Evolutionary conservation across 2,888 invertebrate species (phyloP), one percentile per base, ranked within the genome.

Genomic region (Monoplex corrugatus): DNA sequence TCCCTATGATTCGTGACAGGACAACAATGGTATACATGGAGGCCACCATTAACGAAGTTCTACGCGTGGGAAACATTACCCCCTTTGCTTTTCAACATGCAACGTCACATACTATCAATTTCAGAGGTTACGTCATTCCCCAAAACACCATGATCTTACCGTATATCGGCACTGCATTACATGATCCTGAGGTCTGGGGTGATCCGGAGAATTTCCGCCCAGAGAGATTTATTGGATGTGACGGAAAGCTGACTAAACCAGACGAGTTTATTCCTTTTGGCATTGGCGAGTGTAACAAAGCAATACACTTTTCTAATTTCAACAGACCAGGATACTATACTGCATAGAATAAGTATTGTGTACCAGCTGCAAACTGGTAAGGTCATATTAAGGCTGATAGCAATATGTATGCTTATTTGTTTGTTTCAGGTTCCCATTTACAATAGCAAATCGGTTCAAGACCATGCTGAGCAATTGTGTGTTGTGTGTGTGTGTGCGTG

Each of bases 41-140:
- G 19, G 78, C 78, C 78, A 23, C 40, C 19, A 80, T 80, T 2
- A 8, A 23, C 40, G 78, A 80, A 28, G 78, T 80, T 19, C 78
- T 80, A 23, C 28, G 78, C 23, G 40, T 23, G 19, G 78, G 40
- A 19, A 40, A 80, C 43, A 19, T 80, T 6, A 40, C 32, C 5
- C 38, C 78, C 32, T 8, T 80, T 13, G 38, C 78, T 23, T 16
- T 80, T 2, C 23, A 28, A 23, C 95, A 94, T 86, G 87, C 91
- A 28, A 90, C 90, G 0, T 72, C 91, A 32, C 72, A 90, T 32
- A 94, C 95, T 78, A 91, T 94, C 28, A 82, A 86, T 6, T 91
- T 95, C 40, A 89, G 90, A 2, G 95, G 94, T 40, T 95, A 93
- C 86, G 92, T 90, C 0, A 94, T 95, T 83, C 95, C 95, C 8